A percentile compares a stretch with the other conserved stretches of the same genome.
Conservation (phyloP, 2,797 vertebrate species). For the Macrochelys suwanniensis region DNA sequence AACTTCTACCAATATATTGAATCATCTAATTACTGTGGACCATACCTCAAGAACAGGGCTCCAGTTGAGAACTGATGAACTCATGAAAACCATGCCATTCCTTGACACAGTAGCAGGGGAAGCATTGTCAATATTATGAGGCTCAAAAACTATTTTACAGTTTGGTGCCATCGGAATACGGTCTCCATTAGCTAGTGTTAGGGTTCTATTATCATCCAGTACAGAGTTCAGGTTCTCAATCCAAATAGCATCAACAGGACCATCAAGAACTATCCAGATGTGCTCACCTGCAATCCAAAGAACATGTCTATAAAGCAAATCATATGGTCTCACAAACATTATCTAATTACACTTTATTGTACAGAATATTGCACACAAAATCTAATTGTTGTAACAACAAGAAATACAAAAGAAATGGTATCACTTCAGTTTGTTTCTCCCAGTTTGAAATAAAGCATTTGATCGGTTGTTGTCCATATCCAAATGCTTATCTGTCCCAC, state of each 20-base stretch:
- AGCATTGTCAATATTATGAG: constrained; percentile 97
- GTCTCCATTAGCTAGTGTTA: constrained; percentile 96
- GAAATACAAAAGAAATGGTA: no score
- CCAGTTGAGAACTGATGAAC: constrained; percentile 94
- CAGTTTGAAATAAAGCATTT: background rate
- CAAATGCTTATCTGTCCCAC: background rate
- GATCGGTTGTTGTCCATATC: background rate
- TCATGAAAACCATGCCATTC: constrained; percentile 99
- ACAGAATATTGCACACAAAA: background rate
- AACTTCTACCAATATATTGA: background rate
- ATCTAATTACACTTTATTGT: background rate
- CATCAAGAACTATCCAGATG: constrained; percentile 97
- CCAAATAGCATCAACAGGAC: constrained; percentile 98
- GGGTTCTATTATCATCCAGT: constrained; percentile 95
- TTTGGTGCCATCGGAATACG: constrained; percentile 97
- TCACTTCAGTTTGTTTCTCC: no score
- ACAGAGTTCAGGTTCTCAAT: constrained; percentile 99
- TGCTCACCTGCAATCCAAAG: constrained; percentile 88
- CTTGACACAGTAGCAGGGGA: constrained; percentile 97
- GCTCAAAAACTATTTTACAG: constrained; percentile 97
- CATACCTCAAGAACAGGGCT: constrained; percentile 94
- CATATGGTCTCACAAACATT: background rate
- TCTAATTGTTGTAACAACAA: background rate
- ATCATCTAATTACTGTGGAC: background rate
- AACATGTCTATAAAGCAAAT: background rate